Percentiles rank a stretch among this genome's conserved stretches.
Evolutionary conservation across 2,888 invertebrate species (phyloP).

Genomic region (Chymomyza fuscimana): DNA sequence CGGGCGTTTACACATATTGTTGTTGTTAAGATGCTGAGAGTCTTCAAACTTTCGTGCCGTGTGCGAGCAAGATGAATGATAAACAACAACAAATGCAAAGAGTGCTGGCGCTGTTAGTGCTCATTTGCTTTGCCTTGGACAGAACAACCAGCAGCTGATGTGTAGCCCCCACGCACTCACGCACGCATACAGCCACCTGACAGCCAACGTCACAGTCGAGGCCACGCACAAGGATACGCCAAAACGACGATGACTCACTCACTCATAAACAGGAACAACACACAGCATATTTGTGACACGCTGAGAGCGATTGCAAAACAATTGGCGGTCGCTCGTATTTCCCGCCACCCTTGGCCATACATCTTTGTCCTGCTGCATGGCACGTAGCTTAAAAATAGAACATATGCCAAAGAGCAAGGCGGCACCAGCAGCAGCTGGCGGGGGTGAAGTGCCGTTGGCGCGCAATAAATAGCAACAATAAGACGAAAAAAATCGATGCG

Average conservation of each 20-base stretch:
- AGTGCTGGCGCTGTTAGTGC: neutral
- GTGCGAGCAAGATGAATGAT: conserved; percentile 3
- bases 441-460: conserved; percentile 57
- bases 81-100: conserved; percentile 14
- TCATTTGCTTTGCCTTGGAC: conserved; percentile 11
- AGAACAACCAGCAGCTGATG: conserved; percentile 17
- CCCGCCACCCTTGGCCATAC: neutral
- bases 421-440: conserved; percentile 32
- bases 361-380: conserved; percentile 46
- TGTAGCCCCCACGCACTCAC: neutral
- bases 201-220: conserved; percentile 54
- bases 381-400: conserved; percentile 63
- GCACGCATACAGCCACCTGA: neutral
- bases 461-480: conserved; percentile 72
- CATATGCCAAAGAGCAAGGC: conserved; percentile 62
- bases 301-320: conserved; percentile 23
- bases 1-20: conserved; percentile 11
- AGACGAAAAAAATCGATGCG: conserved; percentile 71
- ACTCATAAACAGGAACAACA: conserved; percentile 57
- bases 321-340: conserved; percentile 19
- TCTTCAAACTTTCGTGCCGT: neutral
- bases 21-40: neutral
- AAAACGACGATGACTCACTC: conserved; percentile 58
- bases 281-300: neutral
- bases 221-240: conserved; percentile 63